These are phyloP conservation scores for Thalassarche chlororhynchos DNA, from an alignment of 2,113 vertebrate species.

Conservation along the genomic window DNA sequence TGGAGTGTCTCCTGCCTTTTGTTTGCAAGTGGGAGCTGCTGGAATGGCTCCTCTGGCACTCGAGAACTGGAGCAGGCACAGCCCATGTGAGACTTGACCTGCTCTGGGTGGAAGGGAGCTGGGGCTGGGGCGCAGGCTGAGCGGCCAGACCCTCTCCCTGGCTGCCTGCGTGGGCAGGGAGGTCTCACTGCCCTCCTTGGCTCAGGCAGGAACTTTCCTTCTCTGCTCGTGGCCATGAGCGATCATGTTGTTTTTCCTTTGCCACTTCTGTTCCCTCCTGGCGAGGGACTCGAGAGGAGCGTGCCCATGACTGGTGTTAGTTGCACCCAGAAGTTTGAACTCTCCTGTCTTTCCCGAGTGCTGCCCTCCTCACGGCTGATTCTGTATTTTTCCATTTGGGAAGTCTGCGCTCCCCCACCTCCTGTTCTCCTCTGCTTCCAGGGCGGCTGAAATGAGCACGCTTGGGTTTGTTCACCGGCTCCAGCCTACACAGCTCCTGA, in stretches of 20 bases:
- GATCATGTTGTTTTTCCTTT: neutral
- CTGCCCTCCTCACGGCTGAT: neutral
- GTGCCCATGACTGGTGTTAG: accelerated
- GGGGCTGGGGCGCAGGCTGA: neutral
- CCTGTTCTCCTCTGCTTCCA: neutral
- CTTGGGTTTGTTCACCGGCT: constrained; percentile 12
- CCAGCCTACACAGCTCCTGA: constrained; percentile 40
- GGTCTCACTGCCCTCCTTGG: neutral
- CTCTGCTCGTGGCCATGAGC: neutral
- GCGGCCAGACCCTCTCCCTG: neutral
- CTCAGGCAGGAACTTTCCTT: neutral
- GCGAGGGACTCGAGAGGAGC: neutral
- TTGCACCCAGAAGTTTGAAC: neutral
- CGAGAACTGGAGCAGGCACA: neutral
- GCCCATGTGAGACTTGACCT: neutral
- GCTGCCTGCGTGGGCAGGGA: neutral
- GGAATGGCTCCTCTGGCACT: neutral
- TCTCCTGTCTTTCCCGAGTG: neutral
- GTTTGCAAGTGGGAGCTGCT: neutral
- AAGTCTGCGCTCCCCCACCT: neutral
- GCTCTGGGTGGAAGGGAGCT: neutral
- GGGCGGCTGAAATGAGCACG: constrained; percentile 16
- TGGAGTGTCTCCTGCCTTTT: neutral
- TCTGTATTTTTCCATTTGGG: constrained; percentile 25
- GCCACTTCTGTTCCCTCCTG: neutral